Conservation (phyloP, 2,113 vertebrate genomes). For the Hippocampus mohnikei region DNA sequence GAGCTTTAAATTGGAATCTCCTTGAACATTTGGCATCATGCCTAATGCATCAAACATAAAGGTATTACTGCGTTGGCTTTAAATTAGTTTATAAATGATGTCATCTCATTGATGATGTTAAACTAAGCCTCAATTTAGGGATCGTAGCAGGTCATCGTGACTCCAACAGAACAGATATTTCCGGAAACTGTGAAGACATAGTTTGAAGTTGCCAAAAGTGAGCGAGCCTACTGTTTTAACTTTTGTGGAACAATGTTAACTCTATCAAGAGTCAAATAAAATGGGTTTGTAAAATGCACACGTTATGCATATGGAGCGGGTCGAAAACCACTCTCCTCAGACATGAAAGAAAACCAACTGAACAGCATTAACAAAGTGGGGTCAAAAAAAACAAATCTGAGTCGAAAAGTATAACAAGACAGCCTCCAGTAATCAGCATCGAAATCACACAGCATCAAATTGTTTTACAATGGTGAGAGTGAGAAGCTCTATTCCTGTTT, state of each 20-base stretch:
- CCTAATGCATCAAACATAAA: too few relatives aligned
- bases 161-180: too few relatives aligned
- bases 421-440: background rate
- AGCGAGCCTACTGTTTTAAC: too few relatives aligned
- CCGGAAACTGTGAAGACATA: background rate
- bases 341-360: too few relatives aligned
- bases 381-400: background rate
- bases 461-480: constrained; percentile 33
- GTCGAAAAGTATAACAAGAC: background rate
- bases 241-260: background rate
- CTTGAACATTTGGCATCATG: too few relatives aligned
- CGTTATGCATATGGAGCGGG: too few relatives aligned
- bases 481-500: constrained; percentile 50
- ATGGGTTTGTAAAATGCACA: too few relatives aligned
- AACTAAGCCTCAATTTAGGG: background rate
- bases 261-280: background rate
- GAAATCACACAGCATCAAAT: background rate
- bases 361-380: background rate
- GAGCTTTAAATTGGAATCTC: too few relatives aligned
- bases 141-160: background rate
- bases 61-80: too few relatives aligned
- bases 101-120: background rate
- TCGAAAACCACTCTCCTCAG: too few relatives aligned
- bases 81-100: background rate
- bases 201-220: too few relatives aligned